phyloP scores from a whole-genome alignment of 2,797 vertebrate species.

The Gallinago nigripennis region DNA sequence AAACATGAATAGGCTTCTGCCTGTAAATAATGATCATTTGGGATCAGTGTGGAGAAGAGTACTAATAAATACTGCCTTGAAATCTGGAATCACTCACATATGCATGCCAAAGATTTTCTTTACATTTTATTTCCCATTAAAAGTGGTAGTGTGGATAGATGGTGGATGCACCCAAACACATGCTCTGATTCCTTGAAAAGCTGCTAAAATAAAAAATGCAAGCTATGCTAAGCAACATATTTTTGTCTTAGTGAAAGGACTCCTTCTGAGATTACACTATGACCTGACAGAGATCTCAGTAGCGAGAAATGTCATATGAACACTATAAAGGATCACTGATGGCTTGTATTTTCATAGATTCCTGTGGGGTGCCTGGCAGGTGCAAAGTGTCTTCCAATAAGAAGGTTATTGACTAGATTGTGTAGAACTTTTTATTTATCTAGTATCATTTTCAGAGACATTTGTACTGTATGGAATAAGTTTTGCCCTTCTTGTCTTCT shows the following conservation, averaged over 20 bases:
- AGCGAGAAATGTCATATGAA: not conserved
- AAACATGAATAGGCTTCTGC: not conserved
- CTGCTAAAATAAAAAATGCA: not conserved
- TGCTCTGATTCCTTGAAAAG: not conserved
- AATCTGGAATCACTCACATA: not conserved
- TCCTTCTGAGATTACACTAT: not conserved
- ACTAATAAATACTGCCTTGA: not conserved
- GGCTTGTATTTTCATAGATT: not conserved
- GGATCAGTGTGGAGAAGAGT: not conserved
- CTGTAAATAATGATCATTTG: not conserved
- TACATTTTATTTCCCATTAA: not conserved
- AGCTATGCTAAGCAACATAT: not conserved
- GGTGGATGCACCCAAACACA: not conserved
- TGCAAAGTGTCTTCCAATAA: not conserved
- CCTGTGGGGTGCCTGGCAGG: not conserved
- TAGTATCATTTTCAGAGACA: not conserved
- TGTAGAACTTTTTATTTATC: not conserved
- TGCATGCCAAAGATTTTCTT: not conserved
- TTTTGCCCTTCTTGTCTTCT: not conserved
- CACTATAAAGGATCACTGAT: not conserved
- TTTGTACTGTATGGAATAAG: not conserved
- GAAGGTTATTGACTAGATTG: not conserved
- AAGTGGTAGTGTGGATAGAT: not conserved
- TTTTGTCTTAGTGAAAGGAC: not conserved
- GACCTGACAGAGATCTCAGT: not conserved